Base-by-base conservation (phyloP, 2,888 invertebrate species). In the Mactromeris polynyma region DNA sequence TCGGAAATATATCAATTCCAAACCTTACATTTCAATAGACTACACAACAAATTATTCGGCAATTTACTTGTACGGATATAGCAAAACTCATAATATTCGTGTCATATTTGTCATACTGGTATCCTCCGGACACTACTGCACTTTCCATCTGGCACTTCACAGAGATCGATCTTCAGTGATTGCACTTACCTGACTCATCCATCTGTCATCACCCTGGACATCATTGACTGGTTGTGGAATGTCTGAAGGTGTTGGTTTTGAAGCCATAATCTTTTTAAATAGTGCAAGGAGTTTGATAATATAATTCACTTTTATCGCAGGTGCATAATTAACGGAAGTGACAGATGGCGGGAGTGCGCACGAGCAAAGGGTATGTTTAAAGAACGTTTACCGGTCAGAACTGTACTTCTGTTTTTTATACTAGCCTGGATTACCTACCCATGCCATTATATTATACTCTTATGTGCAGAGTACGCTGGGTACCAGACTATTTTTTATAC, bases 151-250 rank as follows among this genome's bases (percentile, higher is more conserved):
- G n/a, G 11, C 17, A n/a, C 14, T 31, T 0, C 31, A 58, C 2
- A 4, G n/a, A 26, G 3, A 64, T 64, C 26, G 6, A 4, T 51
- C 17, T 21, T 36, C 26, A 78, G 17, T 36, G 46, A n/a, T 31
- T 81, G 54, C 36, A 40, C 26, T 51, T 97, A 98, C 98, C 97
- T 98, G 98, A 97, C 98, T 98, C 96, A 98, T 97, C 98, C 98
- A 98, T 95, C 98, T 97, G 95, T 98, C 98, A 97, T 99, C 98
- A 83, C 98, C 98, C 95, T 98, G 98, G 79, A 97, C 97, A 97
- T 99, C 98, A 96, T 98, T 97, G 94, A 98, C 97, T 92, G 98
- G 97, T 91, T 97, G 97, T 93, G 98, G 98, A 94, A 97, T 97
- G 94, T 98, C 97, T 96, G 98, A 98, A 33, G 73, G 33, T 7